Base-by-base conservation (phyloP, 2,113 vertebrate genomes). In the Pterophyllum scalare region DNA sequence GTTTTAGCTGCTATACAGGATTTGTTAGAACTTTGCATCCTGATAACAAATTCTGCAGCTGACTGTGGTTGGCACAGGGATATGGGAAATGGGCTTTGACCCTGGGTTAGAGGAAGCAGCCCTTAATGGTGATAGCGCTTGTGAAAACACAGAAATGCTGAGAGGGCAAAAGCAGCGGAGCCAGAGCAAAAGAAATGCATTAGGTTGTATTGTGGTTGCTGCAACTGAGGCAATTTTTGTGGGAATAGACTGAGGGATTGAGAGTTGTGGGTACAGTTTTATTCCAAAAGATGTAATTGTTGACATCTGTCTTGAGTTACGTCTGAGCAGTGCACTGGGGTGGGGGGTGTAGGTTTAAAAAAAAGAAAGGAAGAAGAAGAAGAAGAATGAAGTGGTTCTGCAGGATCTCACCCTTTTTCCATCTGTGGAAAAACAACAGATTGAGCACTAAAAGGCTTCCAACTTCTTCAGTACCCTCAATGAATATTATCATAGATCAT, bases 291-390 rank as follows among this genome's bases (percentile, higher is more conserved):
- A 90, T 86, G 81, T 90, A 94, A 92, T 93, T 85, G 89, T 87
- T 92, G 88, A 94, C 94, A 95, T 95, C 89, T 95, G 95, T 94
- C 88, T 79, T 81, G 78, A 88, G 83, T 93, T 92, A 87, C 20
- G 38, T 75, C 62, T 79, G 38, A 75, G 40, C 33, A 75, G 75
- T 3, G 24, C 79, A 81, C 60, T 64, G 33, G 13, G 19, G 3
- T 5, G 9, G 58, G 62, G 88, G 83, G 80, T 28, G 64, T 81
- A 81, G 59, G 78, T 75, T 77, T 85, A 79, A 15, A 58, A 52
- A 78, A 33, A 33, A 33, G 33, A 33, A 33, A 33, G 58, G 76
- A 49, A 49, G 15, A 17, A 17, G 33, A 49, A 46, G 8, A 61
- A 77, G 14, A 46, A 49, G 46, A 70, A 13, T 19, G 20, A 60